A percentile compares a stretch with the other conserved stretches of the same genome.
Conservation (phyloP, 2,888 invertebrate species). For the Epinotia nisella region DNA sequence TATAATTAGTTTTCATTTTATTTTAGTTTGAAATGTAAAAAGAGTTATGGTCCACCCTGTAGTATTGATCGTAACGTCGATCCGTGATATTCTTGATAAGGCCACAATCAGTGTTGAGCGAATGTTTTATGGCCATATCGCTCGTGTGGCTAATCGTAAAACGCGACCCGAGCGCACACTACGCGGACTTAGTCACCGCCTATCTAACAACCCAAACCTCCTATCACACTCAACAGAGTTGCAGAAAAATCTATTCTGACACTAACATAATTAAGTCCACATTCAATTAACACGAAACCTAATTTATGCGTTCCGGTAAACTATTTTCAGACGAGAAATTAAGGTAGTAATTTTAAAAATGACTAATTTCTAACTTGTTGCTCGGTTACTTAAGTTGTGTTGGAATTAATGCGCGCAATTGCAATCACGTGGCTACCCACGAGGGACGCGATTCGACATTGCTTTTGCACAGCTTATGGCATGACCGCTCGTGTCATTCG, state of each 20-base stretch:
- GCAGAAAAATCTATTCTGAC: neutral
- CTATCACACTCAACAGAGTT: neutral
- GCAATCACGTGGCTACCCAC: slow-evolving; percentile 5
- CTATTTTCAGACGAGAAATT: neutral
- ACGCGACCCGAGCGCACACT: neutral
- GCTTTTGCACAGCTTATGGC: neutral
- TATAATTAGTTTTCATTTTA: too few relatives aligned
- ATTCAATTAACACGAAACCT: neutral
- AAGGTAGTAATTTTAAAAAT: neutral
- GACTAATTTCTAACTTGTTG: neutral
- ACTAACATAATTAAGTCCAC: neutral
- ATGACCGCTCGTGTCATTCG: neutral
- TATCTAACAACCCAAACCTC: neutral
- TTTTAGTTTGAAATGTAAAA: too few relatives aligned
- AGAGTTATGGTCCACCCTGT: too few relatives aligned
- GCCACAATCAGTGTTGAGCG: neutral
- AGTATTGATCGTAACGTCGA: neutral
- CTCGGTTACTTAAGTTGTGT: neutral
- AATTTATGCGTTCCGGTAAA: neutral
- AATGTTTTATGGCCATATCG: neutral
- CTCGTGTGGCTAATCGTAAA: slow-evolving; percentile 3
- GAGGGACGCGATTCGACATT: slow-evolving; percentile 1
- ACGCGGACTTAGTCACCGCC: neutral
- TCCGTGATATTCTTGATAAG: slow-evolving; percentile 1
- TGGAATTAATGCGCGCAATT: neutral